These are phyloP conservation scores for Ursus arctos DNA, from an alignment of 2,113 vertebrate species.

Conservation along the genomic window DNA sequence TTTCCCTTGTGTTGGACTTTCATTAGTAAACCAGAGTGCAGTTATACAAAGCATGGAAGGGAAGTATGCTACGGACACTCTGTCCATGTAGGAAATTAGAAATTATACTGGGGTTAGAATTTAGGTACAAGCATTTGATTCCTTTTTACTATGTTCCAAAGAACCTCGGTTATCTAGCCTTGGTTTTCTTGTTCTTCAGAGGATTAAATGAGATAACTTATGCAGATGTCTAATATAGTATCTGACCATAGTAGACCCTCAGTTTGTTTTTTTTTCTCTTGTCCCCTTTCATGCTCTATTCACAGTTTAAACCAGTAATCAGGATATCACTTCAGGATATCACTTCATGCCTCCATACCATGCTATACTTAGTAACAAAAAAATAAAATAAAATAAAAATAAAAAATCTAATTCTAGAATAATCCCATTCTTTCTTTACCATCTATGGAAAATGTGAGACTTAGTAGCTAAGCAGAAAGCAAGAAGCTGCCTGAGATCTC, in stretches of 20 bases:
- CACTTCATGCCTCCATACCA: neutral
- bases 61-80: fast-evolving
- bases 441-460: neutral
- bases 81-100: neutral
- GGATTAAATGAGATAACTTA: neutral
- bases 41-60: neutral
- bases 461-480: neutral
- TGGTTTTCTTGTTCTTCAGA: neutral
- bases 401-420: neutral
- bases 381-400: too few relatives aligned
- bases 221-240: neutral
- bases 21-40: fast-evolving
- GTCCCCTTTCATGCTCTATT: neutral
- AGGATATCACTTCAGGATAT: neutral
- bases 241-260: neutral
- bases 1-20: neutral
- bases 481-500: neutral
- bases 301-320: neutral
- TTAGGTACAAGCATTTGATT: neutral
- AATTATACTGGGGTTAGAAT: neutral
- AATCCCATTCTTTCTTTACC: neutral
- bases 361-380: neutral
- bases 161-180: neutral
- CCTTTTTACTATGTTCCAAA: neutral
- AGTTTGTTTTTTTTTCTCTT: neutral